Evolutionary conservation across 1,140 invertebrate genomes (phyloP), one percentile per base, ranked within the genome.

Genomic region (Vollenhovia emeryi): DNA sequence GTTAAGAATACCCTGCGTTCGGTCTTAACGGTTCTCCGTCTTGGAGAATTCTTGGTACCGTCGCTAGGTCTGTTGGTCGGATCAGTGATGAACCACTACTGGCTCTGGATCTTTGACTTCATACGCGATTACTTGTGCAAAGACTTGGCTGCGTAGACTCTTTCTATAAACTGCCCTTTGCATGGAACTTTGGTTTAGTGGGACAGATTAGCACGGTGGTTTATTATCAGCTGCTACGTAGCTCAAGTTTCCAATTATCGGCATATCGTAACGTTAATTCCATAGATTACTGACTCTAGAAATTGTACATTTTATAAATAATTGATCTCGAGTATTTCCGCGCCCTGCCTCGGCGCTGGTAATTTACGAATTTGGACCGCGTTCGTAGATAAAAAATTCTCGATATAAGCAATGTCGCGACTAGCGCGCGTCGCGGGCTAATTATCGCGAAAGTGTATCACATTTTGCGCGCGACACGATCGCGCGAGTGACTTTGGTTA

Each of bases 121-220:
- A 78, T 66, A 33, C 75, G 21, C 0, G 13, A 24, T 64, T 36
- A 45, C 36, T 43, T 40, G 15, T n/a, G 24, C 3, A 78, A 64
- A 64, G 40, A 45, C 55, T 43, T n/a, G 36, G 24, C 27, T 64
- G 57, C 18, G n/a, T 30, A 45, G 6, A 21, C 15, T 30, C 36
- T 9, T 43, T 48, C n/a, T 30, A 62, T n/a, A 43, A 13, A 13
- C 11, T 24, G 27, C 21, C 13, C n/a, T 62, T 64, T 33, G 24
- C 27, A 78, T 33, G 27, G 36, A 62, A 21, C 75, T 66, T 78
- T 48, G 59, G 13, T 66, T 78, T 78, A 50, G 21, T 48, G 27
- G 74, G 4, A 36, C 74, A 64, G 18, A 64, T 74, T 40, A 74
- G 36, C 30, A 33, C n/a, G 30, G 24, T 36, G n/a, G 13, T 40